Conservation (phyloP, 2,888 invertebrate species). For the Drosophila demipolita region DNA sequence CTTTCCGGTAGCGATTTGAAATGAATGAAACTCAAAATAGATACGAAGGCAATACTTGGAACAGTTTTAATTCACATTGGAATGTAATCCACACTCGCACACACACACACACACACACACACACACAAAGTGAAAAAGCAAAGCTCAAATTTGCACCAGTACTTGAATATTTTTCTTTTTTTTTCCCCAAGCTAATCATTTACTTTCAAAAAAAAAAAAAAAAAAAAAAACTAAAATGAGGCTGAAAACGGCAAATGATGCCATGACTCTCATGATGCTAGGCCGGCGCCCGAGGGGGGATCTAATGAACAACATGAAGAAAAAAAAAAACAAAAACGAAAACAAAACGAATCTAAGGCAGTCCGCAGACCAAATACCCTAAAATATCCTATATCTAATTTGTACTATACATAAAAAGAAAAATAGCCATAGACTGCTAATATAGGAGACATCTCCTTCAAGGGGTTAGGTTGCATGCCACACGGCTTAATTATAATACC, state of each 20-base stretch:
- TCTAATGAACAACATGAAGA: background rate
- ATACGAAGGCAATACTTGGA: slow-evolving; percentile 4
- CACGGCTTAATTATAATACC: background rate
- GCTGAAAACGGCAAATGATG: slow-evolving; percentile 51
- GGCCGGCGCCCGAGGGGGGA: slow-evolving; percentile 44
- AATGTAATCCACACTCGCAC: slow-evolving; percentile 11
- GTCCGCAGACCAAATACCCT: background rate
- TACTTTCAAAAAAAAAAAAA: slow-evolving; percentile 55
- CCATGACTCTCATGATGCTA: slow-evolving; percentile 36
- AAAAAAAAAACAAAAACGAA: slow-evolving; percentile 13
- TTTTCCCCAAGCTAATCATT: slow-evolving; percentile 50
- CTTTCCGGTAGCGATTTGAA: slow-evolving; percentile 27
- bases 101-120: background rate
- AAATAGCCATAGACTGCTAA: background rate
- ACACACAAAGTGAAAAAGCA: slow-evolving; percentile 20
- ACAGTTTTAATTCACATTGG: slow-evolving; percentile 8
- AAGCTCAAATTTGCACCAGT: slow-evolving; percentile 27
- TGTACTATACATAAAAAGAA: background rate
- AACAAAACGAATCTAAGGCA: background rate
- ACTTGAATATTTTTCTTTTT: background rate
- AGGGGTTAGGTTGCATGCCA: background rate
- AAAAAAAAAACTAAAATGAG: slow-evolving; percentile 13
- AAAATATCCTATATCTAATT: background rate
- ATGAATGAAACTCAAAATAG: slow-evolving; percentile 1
- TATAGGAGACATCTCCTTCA: background rate